Base-by-base conservation (phyloP, 1,140 invertebrate genomes). In the Pygmarrhopalites habei region DNA sequence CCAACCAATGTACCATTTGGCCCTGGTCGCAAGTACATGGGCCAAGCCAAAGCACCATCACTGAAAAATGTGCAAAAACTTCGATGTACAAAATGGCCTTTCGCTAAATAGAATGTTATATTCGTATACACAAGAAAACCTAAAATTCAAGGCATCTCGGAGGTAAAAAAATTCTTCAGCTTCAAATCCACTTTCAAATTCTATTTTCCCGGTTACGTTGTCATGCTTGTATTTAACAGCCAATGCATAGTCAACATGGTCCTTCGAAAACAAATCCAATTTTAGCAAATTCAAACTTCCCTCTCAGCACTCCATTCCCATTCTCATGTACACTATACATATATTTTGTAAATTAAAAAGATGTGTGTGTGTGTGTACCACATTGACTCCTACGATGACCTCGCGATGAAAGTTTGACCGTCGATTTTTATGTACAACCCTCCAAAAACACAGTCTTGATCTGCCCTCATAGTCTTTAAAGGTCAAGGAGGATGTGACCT, bases 121-220 rank as follows among this genome's bases (percentile, higher is more conserved):
- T n/a, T n/a, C n/a, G n/a, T n/a, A n/a, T n/a, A n/a, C n/a, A n/a
- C n/a, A n/a, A n/a, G n/a, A n/a, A n/a, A n/a, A n/a, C n/a, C n/a
- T n/a, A 47, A 67, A 67, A 47, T 67, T 67, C 19, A 60, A 51
- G 14, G 66, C 57, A 32, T 67, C 66, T 23, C 55, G 21, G 7
- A 67, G 15, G 29, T 60, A 67, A 21, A 43, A 35, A 47, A 44
- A 67, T 15, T 43, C 29, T 17, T 57, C 30, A 14, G 64, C 62
- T 39, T 64, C 61, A 23, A 64, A 64, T 44, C 66, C 66, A 21
- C 66, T 56, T 23, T 56, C 43, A 58, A 67, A 62, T 55, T 49
- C 43, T 15, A 44, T 7, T 25, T 47, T 25, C 17, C 44, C 44
- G 4, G 44, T n/a, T 35, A 5, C 32, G 19, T 21, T 21, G n/a